phyloP scores from a whole-genome alignment of 2,888 invertebrate species.

The Lasioglossum pauxillum region DNA sequence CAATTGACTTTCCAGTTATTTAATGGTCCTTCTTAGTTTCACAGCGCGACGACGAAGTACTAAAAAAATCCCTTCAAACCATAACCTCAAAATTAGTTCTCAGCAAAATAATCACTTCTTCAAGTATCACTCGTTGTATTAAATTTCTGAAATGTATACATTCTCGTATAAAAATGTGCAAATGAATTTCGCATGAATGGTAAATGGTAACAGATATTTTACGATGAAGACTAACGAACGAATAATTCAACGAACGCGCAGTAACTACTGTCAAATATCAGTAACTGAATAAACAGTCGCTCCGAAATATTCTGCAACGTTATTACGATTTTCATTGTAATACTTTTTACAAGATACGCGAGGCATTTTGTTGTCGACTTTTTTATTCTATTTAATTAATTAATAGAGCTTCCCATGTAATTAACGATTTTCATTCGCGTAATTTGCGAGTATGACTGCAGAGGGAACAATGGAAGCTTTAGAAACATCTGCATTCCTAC shows the following conservation, averaged over 20 bases:
- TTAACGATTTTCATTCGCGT: slow-evolving; percentile 52
- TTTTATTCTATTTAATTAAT: slow-evolving; percentile 29
- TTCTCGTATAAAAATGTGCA: neutral
- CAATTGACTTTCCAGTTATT: slow-evolving; percentile 13
- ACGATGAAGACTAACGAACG: neutral
- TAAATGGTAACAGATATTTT: neutral
- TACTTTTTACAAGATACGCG: neutral
- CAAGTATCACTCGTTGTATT: neutral
- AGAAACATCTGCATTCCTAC: slow-evolving; percentile 13
- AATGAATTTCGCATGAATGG: no score
- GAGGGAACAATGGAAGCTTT: slow-evolving; percentile 31
- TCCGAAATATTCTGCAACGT: neutral
- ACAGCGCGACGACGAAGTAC: neutral
- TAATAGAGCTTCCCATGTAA: slow-evolving; percentile 23
- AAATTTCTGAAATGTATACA: neutral
- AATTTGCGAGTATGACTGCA: slow-evolving; percentile 22
- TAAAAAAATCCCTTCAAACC: neutral
- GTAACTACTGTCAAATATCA: neutral
- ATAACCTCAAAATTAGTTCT: neutral
- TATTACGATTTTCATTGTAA: neutral
- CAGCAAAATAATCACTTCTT: neutral
- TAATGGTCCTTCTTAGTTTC: neutral
- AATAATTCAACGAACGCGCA: neutral
- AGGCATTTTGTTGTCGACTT: neutral
- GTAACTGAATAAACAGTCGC: neutral